These are phyloP conservation scores for Melipona beecheii DNA, from an alignment of 2,888 invertebrate genomes.

Conservation along the genomic window DNA sequence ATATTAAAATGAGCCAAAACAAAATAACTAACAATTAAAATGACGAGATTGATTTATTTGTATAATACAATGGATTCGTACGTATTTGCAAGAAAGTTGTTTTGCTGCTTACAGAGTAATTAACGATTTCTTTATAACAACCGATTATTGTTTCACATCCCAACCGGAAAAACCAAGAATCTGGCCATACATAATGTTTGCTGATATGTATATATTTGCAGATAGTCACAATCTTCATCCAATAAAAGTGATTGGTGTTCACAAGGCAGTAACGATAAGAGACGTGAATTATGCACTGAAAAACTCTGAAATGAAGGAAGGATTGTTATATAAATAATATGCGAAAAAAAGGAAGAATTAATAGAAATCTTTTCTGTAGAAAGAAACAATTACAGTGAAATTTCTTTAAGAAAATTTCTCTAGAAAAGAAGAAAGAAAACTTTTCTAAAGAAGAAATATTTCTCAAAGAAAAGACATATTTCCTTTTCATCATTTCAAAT, in stretches of 20 bases:
- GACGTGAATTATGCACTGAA: constrained; percentile 34
- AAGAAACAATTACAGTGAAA: too few relatives aligned
- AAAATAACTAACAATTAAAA: not conserved
- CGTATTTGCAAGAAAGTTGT: not conserved
- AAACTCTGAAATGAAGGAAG: constrained; percentile 13
- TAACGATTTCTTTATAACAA: constrained; percentile 9
- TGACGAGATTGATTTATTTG: not conserved
- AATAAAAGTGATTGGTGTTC: constrained; percentile 42
- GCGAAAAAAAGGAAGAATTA: too few relatives aligned
- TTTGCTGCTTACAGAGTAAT: not conserved
- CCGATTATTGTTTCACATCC: not conserved
- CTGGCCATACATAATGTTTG: constrained; percentile 1
- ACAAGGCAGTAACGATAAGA: constrained; percentile 29
- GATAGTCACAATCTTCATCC: constrained; percentile 46
- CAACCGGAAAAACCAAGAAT: constrained; percentile 28
- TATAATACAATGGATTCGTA: not conserved
- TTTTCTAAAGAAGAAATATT: too few relatives aligned
- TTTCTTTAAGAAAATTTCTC: too few relatives aligned
- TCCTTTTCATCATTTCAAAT: not conserved
- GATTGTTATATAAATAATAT: too few relatives aligned
- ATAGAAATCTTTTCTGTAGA: too few relatives aligned
- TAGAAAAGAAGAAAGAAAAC: too few relatives aligned
- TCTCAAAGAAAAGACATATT: too few relatives aligned
- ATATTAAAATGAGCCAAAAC: not conserved
- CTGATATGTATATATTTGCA: not conserved